Base-by-base conservation (phyloP, 64 coral and sea anemone species). In the Orbicella faveolata region DNA sequence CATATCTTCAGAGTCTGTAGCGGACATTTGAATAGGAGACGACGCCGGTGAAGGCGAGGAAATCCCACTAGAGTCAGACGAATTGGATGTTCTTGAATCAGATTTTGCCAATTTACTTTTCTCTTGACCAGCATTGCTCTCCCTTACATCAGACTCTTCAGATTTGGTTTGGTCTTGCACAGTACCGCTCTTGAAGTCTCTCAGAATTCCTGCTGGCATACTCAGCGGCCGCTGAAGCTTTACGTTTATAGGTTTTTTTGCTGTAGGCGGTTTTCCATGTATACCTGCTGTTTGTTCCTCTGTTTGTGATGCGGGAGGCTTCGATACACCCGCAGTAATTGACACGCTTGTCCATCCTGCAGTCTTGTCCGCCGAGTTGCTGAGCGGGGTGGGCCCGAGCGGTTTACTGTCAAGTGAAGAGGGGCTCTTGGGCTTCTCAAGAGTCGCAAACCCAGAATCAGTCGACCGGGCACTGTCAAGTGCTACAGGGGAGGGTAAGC, bases 1-100 rank as follows among this genome's bases (percentile, higher is more conserved):
- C 26, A 96, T 44, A 26, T 96, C 79, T 15, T 81, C 63, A 36
- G 69, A 59, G 16, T 91, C 79, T 34, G 65, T 39, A 17, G 34
- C 52, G 63, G 4, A 20, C 17, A 11, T 70, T 23, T 85, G 64
- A 72, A 85, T 65, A 17, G 82, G 82, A 70, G 82, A 85, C n/a
- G 82, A 70, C 51, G 51, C 36, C 9, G 68, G 61, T n/a, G 72
- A 78, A 2, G 81, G 36, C 1, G 81, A 92, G 15, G 70, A 85
- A 63, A 19, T 35, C 61, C n/a, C 61, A 34, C 69, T 57, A 9
- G 68, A 81, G 19, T 90, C 78, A 83, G 75, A 55, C 37, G 63
- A 81, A 36, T 15, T 90, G 21, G 78, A 81, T 21, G 55, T 26
- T 53, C 33, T 75, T 89, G 54, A 61, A 35, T 73, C 30, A 26